Conservation (phyloP, 2,888 invertebrate genomes). For the Ceramica pisi region DNA sequence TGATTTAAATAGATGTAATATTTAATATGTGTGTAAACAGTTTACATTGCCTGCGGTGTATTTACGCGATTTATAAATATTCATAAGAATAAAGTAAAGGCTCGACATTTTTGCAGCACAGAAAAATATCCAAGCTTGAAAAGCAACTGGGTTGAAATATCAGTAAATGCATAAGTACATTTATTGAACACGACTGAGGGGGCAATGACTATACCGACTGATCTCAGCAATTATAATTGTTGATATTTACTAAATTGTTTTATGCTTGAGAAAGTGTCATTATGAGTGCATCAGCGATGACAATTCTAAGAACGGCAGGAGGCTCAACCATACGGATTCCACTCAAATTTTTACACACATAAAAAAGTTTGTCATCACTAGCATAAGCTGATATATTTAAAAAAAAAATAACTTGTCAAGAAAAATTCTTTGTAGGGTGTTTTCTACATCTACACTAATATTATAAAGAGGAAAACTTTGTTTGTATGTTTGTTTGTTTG, state of each 20-base stretch:
- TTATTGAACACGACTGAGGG: not conserved
- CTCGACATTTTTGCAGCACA: not conserved
- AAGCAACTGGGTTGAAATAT: constrained; percentile 29
- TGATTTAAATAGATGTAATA: not conserved
- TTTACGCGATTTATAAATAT: not conserved
- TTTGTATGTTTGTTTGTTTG: too few relatives aligned
- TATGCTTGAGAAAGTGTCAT: not conserved
- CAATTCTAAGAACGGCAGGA: not conserved
- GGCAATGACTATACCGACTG: not conserved
- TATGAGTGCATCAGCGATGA: not conserved
- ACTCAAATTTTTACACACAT: too few relatives aligned
- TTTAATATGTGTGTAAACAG: not conserved
- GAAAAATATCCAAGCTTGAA: constrained; percentile 18
- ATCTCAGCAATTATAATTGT: not conserved
- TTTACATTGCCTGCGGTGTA: not conserved
- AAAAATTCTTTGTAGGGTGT: too few relatives aligned
- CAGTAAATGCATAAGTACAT: constrained; percentile 6
- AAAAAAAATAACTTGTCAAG: too few relatives aligned
- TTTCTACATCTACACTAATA: too few relatives aligned
- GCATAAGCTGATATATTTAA: too few relatives aligned
- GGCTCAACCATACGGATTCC: too few relatives aligned
- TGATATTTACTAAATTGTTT: not conserved
- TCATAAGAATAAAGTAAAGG: not conserved
- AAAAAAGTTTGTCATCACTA: too few relatives aligned
- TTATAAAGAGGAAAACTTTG: too few relatives aligned